These are phyloP conservation scores for Seriola rivoliana DNA, from an alignment of 2,113 vertebrate species.

Conservation along the genomic window DNA sequence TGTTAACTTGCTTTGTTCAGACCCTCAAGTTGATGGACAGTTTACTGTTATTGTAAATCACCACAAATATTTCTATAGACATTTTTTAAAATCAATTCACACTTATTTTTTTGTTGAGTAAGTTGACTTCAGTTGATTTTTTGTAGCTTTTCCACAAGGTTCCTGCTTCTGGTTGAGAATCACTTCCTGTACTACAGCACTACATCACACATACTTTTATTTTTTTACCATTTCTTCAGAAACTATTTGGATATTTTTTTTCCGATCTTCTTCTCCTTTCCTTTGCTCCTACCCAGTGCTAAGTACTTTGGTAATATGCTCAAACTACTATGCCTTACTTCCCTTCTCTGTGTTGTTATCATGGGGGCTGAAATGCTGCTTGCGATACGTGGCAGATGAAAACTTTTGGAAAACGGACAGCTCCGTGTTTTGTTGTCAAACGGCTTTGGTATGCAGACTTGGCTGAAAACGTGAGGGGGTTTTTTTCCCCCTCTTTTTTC, in stretches of 20 bases:
- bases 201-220: no score
- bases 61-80: no score
- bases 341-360: neutral
- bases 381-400: neutral
- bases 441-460: constrained; percentile 35
- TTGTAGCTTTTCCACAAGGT: neutral
- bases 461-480: constrained; percentile 17
- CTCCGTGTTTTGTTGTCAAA: constrained; percentile 9
- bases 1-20: no score
- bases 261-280: neutral
- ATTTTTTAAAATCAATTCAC: neutral
- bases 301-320: neutral
- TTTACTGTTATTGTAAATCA: no score
- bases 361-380: neutral
- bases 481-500: neutral
- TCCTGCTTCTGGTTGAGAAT: neutral
- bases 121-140: neutral
- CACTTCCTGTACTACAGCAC: neutral
- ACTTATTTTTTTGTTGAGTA: neutral
- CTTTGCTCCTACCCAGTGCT: neutral
- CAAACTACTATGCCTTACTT: neutral
- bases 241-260: no score
- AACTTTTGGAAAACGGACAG: neutral
- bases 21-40: no score
- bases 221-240: no score